These are phyloP conservation scores for Masticophis lateralis DNA, from an alignment of 2,797 vertebrate genomes.

Conservation along the genomic window DNA sequence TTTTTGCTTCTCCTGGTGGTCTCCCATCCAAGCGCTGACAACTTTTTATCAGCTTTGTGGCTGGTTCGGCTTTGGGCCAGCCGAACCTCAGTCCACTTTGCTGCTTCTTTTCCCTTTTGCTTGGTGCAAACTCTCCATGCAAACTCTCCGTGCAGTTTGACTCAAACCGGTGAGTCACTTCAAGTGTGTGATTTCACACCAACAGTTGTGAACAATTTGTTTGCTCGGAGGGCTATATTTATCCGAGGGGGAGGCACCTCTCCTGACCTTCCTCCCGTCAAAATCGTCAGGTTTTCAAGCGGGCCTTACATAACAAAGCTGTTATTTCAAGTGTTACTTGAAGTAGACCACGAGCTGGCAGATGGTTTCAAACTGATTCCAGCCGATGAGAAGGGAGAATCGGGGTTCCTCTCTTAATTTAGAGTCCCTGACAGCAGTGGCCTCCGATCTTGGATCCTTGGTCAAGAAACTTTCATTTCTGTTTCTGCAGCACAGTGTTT, in stretches of 20 bases:
- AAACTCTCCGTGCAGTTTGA: neutral
- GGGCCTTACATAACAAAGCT: constrained; percentile 21
- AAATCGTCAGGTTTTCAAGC: neutral
- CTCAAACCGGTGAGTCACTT: constrained; percentile 16
- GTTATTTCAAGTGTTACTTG: neutral
- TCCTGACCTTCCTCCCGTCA: neutral
- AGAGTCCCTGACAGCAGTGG: neutral
- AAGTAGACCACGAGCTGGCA: neutral
- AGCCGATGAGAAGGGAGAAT: neutral
- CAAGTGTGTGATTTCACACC: constrained; percentile 27
- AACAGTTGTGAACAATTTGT: neutral
- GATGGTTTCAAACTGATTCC: neutral
- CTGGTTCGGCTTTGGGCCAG: neutral
- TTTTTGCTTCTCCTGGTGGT: neutral
- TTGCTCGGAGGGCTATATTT: constrained; percentile 4
- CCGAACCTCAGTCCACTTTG: neutral
- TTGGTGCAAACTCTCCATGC: no score
- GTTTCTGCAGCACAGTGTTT: neutral
- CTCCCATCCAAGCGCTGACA: neutral
- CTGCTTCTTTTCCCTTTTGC: neutral
- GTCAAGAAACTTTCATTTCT: neutral
- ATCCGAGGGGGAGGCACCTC: neutral
- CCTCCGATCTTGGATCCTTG: neutral
- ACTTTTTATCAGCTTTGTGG: neutral
- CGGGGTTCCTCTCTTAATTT: neutral